Conservation (phyloP, 2,888 invertebrate genomes). For the Tinea semifulvella region DNA sequence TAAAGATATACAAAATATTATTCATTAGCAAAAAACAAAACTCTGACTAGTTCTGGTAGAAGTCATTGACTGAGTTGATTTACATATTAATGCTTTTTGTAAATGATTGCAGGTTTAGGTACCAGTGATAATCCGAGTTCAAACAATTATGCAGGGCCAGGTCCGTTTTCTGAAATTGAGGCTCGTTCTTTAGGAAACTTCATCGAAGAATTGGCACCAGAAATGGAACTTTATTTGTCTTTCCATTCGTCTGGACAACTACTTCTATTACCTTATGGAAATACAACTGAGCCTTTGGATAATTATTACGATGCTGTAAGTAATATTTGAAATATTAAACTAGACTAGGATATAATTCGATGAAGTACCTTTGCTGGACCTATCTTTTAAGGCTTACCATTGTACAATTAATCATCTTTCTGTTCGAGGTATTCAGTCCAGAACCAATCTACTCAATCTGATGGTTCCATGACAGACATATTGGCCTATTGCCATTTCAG, state of each 20-base stretch:
- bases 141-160: constrained; percentile 72
- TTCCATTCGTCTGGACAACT: constrained; percentile 81
- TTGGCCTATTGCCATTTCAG: too few relatives aligned
- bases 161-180: constrained; percentile 77
- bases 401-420: too few relatives aligned
- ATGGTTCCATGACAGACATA: too few relatives aligned
- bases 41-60: too few relatives aligned
- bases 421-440: too few relatives aligned
- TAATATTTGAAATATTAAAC: constrained; percentile 15
- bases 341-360: neutral
- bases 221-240: constrained; percentile 70
- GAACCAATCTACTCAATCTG: too few relatives aligned
- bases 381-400: too few relatives aligned
- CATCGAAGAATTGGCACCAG: constrained; percentile 50
- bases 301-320: constrained; percentile 69
- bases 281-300: constrained; percentile 62
- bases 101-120: constrained; percentile 36
- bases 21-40: neutral
- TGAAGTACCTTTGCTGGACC: neutral
- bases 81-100: neutral
- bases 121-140: constrained; percentile 65
- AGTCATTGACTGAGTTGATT: too few relatives aligned
- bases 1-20: constrained; percentile 11
- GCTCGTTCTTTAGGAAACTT: constrained; percentile 62
- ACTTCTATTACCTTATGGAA: constrained; percentile 75